Evolutionary conservation across 2,113 vertebrate genomes (phyloP).

Genomic region (Pseudois nayaur): DNA sequence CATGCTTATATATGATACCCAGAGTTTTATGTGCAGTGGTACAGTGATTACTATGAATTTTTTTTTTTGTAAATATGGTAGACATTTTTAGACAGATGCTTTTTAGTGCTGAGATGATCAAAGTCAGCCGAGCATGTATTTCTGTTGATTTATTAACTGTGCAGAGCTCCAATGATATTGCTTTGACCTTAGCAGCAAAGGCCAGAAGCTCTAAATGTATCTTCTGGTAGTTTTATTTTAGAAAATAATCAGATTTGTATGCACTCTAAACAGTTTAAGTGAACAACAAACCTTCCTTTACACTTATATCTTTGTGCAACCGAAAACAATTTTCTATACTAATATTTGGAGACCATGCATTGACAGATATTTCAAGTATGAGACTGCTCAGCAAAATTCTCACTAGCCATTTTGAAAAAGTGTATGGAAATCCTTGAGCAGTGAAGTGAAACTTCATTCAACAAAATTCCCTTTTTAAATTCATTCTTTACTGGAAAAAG

Average conservation of each 20-base stretch:
- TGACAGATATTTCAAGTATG: not conserved
- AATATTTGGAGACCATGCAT: not conserved
- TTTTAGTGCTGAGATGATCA: slow-evolving; percentile 64
- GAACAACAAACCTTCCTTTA: not conserved
- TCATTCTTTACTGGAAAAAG: not conserved
- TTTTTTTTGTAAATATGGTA: not conserved
- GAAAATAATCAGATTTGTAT: slow-evolving; percentile 24
- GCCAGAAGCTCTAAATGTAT: not conserved
- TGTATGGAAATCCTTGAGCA: not conserved
- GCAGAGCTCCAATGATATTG: slow-evolving; percentile 39
- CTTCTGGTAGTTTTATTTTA: not conserved
- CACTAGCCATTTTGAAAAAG: not conserved
- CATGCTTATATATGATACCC: not conserved
- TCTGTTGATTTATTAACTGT: slow-evolving; percentile 61
- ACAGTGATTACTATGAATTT: slow-evolving; percentile 39
- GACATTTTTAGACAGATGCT: slow-evolving; percentile 69
- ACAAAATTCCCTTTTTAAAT: not conserved
- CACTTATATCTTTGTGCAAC: not conserved
- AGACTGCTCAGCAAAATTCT: not conserved
- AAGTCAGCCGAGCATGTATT: slow-evolving; percentile 66
- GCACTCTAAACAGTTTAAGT: not conserved
- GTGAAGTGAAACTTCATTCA: not conserved
- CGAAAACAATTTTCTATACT: not conserved
- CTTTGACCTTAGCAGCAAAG: slow-evolving; percentile 38
- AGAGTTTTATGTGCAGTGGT: slow-evolving; percentile 11